phyloP scores from a whole-genome alignment of 1,140 invertebrate genomes.

The Helicoverpa armigera region DNA sequence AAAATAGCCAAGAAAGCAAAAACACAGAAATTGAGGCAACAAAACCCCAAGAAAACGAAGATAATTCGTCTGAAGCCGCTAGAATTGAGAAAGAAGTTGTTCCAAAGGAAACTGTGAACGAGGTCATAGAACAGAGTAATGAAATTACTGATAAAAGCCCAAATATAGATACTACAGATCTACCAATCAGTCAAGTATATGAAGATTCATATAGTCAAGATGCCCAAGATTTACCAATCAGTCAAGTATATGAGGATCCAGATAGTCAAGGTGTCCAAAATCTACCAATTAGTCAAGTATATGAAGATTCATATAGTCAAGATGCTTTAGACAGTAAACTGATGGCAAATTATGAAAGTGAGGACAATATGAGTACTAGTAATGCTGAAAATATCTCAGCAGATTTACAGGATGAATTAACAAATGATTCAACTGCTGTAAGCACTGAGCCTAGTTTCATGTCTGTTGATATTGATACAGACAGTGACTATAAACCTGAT shows the following conservation, averaged over 20 bases:
- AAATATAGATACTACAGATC: not conserved
- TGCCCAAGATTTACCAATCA: too few relatives aligned
- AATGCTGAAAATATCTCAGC: not conserved
- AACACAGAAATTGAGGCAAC: too few relatives aligned
- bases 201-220: slow-evolving; percentile 4
- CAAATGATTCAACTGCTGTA: slow-evolving; percentile 15
- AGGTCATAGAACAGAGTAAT: not conserved
- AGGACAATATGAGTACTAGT: not conserved
- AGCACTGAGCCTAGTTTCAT: slow-evolving; percentile 32
- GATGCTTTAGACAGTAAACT: not conserved
- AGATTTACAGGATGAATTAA: slow-evolving; percentile 19
- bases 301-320: slow-evolving; percentile 7
- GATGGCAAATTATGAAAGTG: not conserved
- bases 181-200: slow-evolving; percentile 11
- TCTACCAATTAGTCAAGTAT: too few relatives aligned
- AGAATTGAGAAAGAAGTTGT: too few relatives aligned
- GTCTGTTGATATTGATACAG: slow-evolving; percentile 36
- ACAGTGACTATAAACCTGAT: slow-evolving; percentile 31
- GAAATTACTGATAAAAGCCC: not conserved
- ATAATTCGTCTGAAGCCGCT: too few relatives aligned
- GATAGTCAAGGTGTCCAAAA: not conserved
- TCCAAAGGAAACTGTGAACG: too few relatives aligned
- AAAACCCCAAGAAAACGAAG: too few relatives aligned
- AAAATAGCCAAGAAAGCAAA: too few relatives aligned
- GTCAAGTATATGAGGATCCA: not conserved